A percentile compares a stretch with the other conserved stretches of the same genome.
Evolutionary conservation across 1,140 invertebrate genomes (phyloP).

Genomic region (Popillia japonica): DNA sequence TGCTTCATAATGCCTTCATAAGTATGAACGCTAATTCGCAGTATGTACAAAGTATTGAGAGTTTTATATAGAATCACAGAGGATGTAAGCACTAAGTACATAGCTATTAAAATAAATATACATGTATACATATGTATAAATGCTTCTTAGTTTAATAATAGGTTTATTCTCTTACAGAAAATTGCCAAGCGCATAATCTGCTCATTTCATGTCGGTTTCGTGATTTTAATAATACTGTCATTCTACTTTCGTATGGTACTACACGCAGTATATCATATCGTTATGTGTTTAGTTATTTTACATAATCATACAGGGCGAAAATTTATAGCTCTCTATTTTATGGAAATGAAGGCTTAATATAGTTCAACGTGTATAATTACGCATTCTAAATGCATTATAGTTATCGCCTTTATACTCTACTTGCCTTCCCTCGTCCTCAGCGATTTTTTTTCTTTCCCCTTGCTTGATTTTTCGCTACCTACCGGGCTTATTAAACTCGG

Average conservation of each 20-base stretch:
- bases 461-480: not conserved
- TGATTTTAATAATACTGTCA: slow-evolving; percentile 34
- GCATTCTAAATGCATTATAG: slow-evolving; percentile 31
- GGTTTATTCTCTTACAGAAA: not conserved
- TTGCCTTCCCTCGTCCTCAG: not conserved
- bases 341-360: slow-evolving; percentile 38
- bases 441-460: not conserved
- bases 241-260: not conserved
- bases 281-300: slow-evolving; percentile 27
- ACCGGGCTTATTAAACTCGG: slow-evolving; percentile 10
- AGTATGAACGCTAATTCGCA: too few species aligned
- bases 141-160: too few species aligned
- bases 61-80: too few species aligned
- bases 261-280: slow-evolving; percentile 20
- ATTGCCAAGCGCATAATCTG: not conserved
- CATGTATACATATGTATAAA: too few species aligned
- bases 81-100: too few species aligned
- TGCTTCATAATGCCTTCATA: too few species aligned
- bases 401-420: slow-evolving; percentile 23
- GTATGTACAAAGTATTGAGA: too few species aligned
- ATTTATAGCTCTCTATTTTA: slow-evolving; percentile 38
- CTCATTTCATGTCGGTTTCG: slow-evolving; percentile 9
- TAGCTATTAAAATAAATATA: too few species aligned
- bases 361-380: slow-evolving; percentile 33
- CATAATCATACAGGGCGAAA: slow-evolving; percentile 38